Base-by-base conservation (phyloP, 1,140 invertebrate species). In the Trypoxylus dichotomus region DNA sequence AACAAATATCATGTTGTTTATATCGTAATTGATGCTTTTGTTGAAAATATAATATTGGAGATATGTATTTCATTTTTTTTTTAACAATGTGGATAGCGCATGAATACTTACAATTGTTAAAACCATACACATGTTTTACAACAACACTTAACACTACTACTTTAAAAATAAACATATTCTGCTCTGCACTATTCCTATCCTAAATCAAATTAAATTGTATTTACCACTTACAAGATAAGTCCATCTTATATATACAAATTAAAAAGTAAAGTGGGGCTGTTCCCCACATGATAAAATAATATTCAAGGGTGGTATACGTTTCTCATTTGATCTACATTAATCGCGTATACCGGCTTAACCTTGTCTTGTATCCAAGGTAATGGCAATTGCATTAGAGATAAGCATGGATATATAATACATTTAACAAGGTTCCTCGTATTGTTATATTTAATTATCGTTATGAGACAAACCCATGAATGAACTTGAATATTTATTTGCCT, bases 401-500 rank as follows among this genome's bases (percentile, higher is more conserved):
- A 68, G 60, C n/a, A 7, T 60, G 8, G 21, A 60, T 60, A 60
- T 19, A 60, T 68, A 68, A 11, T 68, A 68, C 24, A 68, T 27
- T 68, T 27, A 25, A 24, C 60, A 68, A 68, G 24, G 60, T 25
- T 68, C 27, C 24, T 68, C 27, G 27, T 8, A 29, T 68, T 29
- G 24, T 68, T 25, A 68, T 68, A 68, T 68, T 68, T 68, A 27
- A 68, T 68, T 29, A 68, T 68, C 24, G 13, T 3, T 13, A 29
- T 68, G 60, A 68, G 60, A 29, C 60, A 24, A 68, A 11, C 27
- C 60, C 3, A 21, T 68, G 24, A 68, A 68, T 68, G 60, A 68
- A 68, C 60, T 68, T 68, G 60, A 68, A 68, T 68, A 68, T 68
- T 68, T 68, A 68, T 29, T 27, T 29, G 21, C 60, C 21, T 24